phyloP scores from a whole-genome alignment of 2,888 invertebrate species.

The Meiosimyza decipiens region DNA sequence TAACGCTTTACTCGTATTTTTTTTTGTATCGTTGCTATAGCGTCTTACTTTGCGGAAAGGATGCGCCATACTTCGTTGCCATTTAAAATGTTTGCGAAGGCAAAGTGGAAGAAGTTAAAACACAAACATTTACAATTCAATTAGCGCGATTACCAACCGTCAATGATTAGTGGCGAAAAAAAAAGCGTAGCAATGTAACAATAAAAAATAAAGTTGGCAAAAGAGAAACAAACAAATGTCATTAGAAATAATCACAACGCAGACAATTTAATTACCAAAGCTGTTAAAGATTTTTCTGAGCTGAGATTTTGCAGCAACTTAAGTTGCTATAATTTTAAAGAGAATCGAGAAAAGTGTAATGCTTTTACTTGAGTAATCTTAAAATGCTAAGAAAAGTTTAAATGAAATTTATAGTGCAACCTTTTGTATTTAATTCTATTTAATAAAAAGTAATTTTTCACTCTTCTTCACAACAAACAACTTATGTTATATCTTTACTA shows the following conservation, averaged over 20 bases:
- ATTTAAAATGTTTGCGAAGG: no score
- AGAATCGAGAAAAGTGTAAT: neutral
- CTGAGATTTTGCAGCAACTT: neutral
- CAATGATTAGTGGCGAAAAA: constrained; percentile 25
- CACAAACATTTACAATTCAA: constrained; percentile 36
- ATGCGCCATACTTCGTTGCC: neutral
- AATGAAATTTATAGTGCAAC: no score
- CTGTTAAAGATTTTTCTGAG: neutral
- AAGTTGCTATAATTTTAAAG: neutral
- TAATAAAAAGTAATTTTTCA: no score
- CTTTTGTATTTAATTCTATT: no score
- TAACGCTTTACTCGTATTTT: neutral
- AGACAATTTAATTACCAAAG: constrained; percentile 26
- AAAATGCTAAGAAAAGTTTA: no score
- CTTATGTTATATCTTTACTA: no score
- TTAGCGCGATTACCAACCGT: constrained; percentile 17
- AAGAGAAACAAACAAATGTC: constrained; percentile 5
- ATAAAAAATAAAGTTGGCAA: no score
- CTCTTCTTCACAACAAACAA: no score
- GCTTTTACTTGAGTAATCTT: neutral
- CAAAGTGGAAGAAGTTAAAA: constrained; percentile 4
- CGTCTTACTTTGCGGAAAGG: neutral
- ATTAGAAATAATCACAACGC: neutral
- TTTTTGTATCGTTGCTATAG: constrained; percentile 1
- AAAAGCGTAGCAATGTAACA: neutral